Evolutionary conservation across 2,888 invertebrate genomes (phyloP), one percentile per base, ranked within the genome.

Genomic region (Adineta ricciae): DNA sequence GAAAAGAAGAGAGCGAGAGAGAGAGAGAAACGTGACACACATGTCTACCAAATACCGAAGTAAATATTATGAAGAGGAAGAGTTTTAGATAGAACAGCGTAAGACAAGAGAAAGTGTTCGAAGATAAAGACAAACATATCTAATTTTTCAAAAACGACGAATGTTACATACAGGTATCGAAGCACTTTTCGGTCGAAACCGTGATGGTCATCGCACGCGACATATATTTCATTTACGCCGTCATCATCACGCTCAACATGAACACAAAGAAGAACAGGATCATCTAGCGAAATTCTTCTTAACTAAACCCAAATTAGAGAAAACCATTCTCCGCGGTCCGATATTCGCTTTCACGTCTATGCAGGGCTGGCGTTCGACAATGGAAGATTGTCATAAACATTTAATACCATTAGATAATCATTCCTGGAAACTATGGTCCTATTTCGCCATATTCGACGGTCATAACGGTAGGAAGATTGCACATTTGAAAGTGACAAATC

Each of bases 381-480:
- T 91, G 90, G 97, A 99, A 91, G 99, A 99, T 92, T 96, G 97
- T 87, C 98, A 98, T 91, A 94, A 94, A 91, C 97, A 96, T 87
- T 93, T 94, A 89, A 93, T 94, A 78, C 93, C 95, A 88, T 92
- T 97, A 86, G 91, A 91, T 56, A 89, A 89, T 84, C 89, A 89
- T 85, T 88, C 91, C 46, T 90, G 90, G 86, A 88, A 88, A 78
- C 89, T 90, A 84, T 92, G 92, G 92, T 91, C 96, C 84, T 99
- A 97, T 92, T 99, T 99, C 92, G 98, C 96, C n/a, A 97, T 99
- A 85, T 99, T 98, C 91, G 99, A 99, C 91, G 99, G 99, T 3
- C 99, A 99, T 92, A 97, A 97, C 83, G 99, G 98, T 84, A 95
- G 91, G 36, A 88, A 89, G n/a, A n/a, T n/a, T n/a, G n/a, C n/a